Evolutionary conservation across 2,888 invertebrate genomes (phyloP), one percentile per base, ranked within the genome.

Genomic region (Noctuana brunneofusca): DNA sequence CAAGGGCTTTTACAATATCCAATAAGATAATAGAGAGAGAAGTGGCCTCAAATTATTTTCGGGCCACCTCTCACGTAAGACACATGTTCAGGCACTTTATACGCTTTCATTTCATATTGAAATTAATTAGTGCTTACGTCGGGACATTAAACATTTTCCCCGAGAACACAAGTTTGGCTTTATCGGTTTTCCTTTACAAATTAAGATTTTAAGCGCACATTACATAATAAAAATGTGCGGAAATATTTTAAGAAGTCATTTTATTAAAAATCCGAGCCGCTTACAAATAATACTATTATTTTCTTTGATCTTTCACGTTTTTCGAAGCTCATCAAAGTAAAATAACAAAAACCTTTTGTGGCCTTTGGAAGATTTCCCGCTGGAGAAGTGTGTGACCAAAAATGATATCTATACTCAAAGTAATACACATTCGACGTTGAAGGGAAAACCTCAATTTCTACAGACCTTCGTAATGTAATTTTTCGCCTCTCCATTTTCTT

Each of bases 391-490:
- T 63, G 65, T 66, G 68, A 68, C 67, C 66, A 64, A 64, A 70
- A 68, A 65, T 64, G 58, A 67, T 69, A 65, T 69, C 70, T 69
- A 64, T 66, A 69, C 72, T 69, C 69, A 72, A 75, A 73, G 71
- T 71, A 74, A 74, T 74, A 77, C 73, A 75, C 75, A 75, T 75
- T 72, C 71, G 73, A 68, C 72, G 75, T 72, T 76, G 74, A 76
- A 75, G 69, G 80, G 75, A 73, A 77, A 81, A 75, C 82, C 79
- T 77, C 84, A 83, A 87, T 86, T 80, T 85, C 78, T 81, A 70
- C 73, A 73, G 78, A 81, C 87, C 86, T 83, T 78, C 78, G 79
- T 91, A 90, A 89, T 89, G 83, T 88, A 87, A 89, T 90, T 89
- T 88, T 82, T 86, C 77, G 79, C 79, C 78, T 86, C 79, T 84